Evolutionary conservation across 2,888 invertebrate species (phyloP).

Genomic region (Archips xylosteana): DNA sequence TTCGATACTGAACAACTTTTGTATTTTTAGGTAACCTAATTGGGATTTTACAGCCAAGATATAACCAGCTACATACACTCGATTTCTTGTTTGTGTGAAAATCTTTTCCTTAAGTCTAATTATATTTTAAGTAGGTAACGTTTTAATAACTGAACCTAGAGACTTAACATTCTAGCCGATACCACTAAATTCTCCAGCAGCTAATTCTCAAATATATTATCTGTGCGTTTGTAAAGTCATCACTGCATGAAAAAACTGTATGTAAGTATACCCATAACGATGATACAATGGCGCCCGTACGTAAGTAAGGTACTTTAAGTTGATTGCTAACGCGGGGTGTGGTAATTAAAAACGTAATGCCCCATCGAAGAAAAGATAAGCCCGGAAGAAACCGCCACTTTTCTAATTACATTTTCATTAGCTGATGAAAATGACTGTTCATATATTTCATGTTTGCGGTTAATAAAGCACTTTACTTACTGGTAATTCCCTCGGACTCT

Average conservation of each 20-base stretch:
- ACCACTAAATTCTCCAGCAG: neutral
- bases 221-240: neutral
- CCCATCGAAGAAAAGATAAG: conserved; percentile 84
- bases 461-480: conserved; percentile 37
- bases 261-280: neutral
- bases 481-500: conserved; percentile 5
- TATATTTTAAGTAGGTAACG: too few species aligned
- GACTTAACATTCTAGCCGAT: too few species aligned
- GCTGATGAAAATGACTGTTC: conserved; percentile 72
- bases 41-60: neutral
- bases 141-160: too few species aligned
- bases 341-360: conserved; percentile 81
- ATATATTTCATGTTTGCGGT: conserved; percentile 43
- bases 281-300: neutral
- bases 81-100: too few species aligned
- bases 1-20: too few species aligned
- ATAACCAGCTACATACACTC: neutral
- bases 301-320: conserved; percentile 38
- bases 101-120: too few species aligned
- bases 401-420: conserved; percentile 84
- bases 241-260: neutral
- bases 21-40: neutral
- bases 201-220: neutral
- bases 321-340: conserved; percentile 55
- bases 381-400: conserved; percentile 82